Conservation (phyloP, 2,797 vertebrate species). For the Phrynocephalus vlangalii region DNA sequence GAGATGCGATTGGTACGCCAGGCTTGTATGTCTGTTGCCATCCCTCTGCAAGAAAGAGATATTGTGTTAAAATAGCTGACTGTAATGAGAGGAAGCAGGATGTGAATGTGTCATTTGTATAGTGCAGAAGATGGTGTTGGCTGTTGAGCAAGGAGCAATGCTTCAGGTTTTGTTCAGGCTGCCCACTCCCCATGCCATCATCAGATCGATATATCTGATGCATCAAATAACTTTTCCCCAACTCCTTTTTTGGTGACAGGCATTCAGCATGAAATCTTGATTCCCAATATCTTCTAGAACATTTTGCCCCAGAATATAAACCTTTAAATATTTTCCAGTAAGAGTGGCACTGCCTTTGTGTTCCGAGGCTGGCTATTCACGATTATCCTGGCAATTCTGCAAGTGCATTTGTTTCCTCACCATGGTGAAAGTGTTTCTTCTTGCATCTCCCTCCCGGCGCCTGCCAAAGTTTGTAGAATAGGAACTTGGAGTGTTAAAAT, state of each 20-base stretch:
- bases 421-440: slow-evolving; percentile 43
- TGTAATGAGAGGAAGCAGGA: slow-evolving; percentile 44
- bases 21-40: slow-evolving; percentile 50
- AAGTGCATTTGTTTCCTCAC: slow-evolving; percentile 19
- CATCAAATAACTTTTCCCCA: slow-evolving; percentile 62
- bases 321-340: slow-evolving; percentile 42
- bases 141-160: slow-evolving; percentile 20
- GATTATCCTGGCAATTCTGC: background rate
- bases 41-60: slow-evolving; percentile 28
- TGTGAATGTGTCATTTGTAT: slow-evolving; percentile 18
- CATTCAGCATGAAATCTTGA: slow-evolving; percentile 25
- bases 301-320: slow-evolving; percentile 18
- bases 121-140: slow-evolving; percentile 21
- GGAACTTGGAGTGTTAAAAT: slow-evolving; percentile 56
- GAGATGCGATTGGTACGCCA: slow-evolving; percentile 71
- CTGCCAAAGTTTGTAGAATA: slow-evolving; percentile 32
- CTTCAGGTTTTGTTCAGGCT: background rate
- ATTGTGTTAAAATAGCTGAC: slow-evolving; percentile 50
- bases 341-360: slow-evolving; percentile 9
- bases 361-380: slow-evolving; percentile 36
- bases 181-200: background rate
- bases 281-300: slow-evolving; percentile 42
- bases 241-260: slow-evolving; percentile 48
- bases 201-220: slow-evolving; percentile 34
- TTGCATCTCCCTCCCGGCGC: background rate